These are phyloP conservation scores for Lepus americanus DNA, from an alignment of 2,113 vertebrate species.

Conservation along the genomic window DNA sequence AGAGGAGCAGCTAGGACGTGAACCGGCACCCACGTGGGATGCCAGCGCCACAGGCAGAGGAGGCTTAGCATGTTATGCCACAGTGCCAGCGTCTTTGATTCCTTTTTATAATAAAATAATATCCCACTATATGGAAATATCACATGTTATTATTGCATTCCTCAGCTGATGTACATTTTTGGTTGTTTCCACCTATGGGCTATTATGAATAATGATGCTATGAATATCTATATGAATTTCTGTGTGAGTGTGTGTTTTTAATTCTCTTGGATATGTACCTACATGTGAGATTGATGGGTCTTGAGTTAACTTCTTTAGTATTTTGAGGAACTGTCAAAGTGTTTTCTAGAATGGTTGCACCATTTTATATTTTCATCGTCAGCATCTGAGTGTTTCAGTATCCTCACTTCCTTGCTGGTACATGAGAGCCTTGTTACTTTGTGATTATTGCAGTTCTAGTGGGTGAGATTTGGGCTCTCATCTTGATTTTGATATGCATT, in stretches of 20 bases:
- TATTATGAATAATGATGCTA: conserved; percentile 28
- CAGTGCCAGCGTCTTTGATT: background rate
- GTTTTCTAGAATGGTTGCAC: conserved; percentile 37
- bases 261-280: background rate
- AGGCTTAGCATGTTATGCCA: too few species aligned
- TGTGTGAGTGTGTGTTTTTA: background rate
- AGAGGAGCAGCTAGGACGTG: too few species aligned
- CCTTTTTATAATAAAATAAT: conserved; percentile 50
- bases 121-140: background rate
- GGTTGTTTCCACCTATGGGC: background rate
- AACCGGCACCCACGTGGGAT: too few species aligned
- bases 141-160: conserved; percentile 9
- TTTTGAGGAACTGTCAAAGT: conserved; percentile 15
- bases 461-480: background rate
- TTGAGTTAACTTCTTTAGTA: background rate
- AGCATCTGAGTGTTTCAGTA: background rate
- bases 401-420: conserved; percentile 16
- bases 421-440: conserved; percentile 2
- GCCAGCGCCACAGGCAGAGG: too few species aligned
- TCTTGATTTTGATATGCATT: conserved; percentile 19
- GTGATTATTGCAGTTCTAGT: background rate
- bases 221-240: conserved; percentile 40
- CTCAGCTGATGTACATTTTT: background rate
- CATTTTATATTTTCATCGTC: conserved; percentile 35
- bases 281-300: background rate